Base-by-base conservation (phyloP, 30 jellyfish, hydroid and myxozoan genomes). In the Morbakka virulenta region DNA sequence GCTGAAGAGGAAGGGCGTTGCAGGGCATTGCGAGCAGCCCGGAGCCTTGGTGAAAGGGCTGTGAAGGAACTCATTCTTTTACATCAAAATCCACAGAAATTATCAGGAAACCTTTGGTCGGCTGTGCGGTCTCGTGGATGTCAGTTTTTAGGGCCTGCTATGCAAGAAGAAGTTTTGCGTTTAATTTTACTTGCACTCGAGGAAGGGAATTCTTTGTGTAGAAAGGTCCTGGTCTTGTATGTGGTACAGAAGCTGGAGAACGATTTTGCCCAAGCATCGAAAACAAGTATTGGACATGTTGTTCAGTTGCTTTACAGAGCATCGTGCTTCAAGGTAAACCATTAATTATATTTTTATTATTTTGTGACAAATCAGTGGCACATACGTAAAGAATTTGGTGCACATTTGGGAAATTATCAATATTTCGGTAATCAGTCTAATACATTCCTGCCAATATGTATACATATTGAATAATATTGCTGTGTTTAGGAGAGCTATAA, bases 261-360 rank as follows among this genome's bases (percentile, higher is more conserved):
- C 14, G 89, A 80, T 73, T 92, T 82, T 72, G 72, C 96, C 0
- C 98, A 92, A 74, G 98, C 98, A 11, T 92, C 98, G 12, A 92
- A 92, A 48, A 92, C 98, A 50, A 92, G 98, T 72, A 92, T 92
- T 92, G 98, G 98, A 26, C 98, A 92, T 92, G 98, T 92, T 57
- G 98, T 92, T 33, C 98, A 92, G 41, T 66, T 92, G 70, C 82
- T 92, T 12, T 92, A 92, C 83, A 48, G 98, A 32, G 98, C 98
- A 28, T 92, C 98, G 17, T 92, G 98, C 53, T 92, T 92, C 73
- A 92, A 85, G 93, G 98, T 92, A 32, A 61, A 83, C 25, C 0
- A 26, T 4, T 1, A 1, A 25, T 17, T 20, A 32, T 67, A 21
- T 62, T 6, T n/a, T n/a, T n/a, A n/a, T n/a, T n/a, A n/a, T n/a